Evolutionary conservation across 2,888 invertebrate species (phyloP).

Genomic region (Tipula helvola): DNA sequence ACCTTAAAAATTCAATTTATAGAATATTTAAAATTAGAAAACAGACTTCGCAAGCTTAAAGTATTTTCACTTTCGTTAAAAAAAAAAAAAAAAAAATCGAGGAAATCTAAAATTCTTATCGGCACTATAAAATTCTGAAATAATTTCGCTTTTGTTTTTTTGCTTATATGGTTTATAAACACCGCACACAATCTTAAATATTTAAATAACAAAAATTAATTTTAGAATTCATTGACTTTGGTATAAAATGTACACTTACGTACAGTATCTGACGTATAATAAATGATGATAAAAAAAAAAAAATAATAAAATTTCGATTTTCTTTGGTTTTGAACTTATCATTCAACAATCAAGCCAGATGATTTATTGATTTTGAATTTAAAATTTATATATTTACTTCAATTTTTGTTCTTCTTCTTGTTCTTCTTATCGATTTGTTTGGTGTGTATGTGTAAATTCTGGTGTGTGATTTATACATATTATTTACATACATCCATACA

Average conservation of each 20-base stretch:
- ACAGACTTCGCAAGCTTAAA: not conserved
- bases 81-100: not conserved
- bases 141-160: not conserved
- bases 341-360: not conserved
- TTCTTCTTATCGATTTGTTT: not conserved
- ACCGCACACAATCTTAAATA: not conserved
- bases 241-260: not conserved
- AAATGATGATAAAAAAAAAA: not conserved
- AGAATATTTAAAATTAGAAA: not conserved
- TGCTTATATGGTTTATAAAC: not conserved
- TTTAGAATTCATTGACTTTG: not conserved
- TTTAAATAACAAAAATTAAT: not conserved
- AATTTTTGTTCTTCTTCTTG: not conserved
- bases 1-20: not conserved
- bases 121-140: not conserved
- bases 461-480: not conserved
- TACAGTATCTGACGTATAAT: too few species aligned
- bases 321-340: not conserved
- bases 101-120: not conserved
- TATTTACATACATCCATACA: not conserved
- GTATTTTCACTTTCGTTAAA: not conserved
- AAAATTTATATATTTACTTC: not conserved
- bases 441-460: not conserved
- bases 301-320: not conserved
- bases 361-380: slow-evolving; percentile 4